Conservation (phyloP, 64 coral and sea anemone genomes). For the Cladopsammia gracilis region DNA sequence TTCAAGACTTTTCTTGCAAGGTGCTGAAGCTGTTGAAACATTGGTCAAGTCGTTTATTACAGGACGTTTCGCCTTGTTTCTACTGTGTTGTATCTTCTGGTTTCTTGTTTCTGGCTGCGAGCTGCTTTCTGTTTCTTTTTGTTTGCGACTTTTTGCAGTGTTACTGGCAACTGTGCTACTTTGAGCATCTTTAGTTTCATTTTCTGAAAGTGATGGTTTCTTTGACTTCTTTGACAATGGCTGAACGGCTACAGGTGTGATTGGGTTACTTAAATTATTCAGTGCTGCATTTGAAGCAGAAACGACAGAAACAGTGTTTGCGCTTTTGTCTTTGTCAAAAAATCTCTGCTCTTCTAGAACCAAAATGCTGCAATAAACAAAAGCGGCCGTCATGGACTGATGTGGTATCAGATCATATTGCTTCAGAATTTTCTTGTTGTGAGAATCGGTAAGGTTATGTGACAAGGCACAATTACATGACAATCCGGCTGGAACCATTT, state of each 20-base stretch:
- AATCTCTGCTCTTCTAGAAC: neutral
- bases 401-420: conserved; percentile 6
- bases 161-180: neutral
- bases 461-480: neutral
- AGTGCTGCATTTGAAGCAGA: neutral
- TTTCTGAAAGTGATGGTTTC: neutral
- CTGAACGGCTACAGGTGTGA: neutral
- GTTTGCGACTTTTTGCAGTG: neutral
- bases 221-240: too few relatives aligned
- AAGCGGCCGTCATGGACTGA: neutral
- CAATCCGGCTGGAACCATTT: neutral
- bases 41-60: too few relatives aligned
- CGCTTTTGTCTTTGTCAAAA: neutral
- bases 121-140: neutral
- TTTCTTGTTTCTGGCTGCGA: too few relatives aligned
- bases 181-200: neutral
- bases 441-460: conserved; percentile 4
- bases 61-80: too few relatives aligned
- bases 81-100: too few relatives aligned
- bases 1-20: too few relatives aligned
- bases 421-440: conserved; percentile 27
- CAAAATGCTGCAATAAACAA: conserved; percentile 8
- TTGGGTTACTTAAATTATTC: neutral
- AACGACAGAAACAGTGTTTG: too few relatives aligned
- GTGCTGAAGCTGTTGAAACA: too few relatives aligned